These are phyloP conservation scores for Balanococcus diminutus DNA, from an alignment of 2,888 invertebrate species.

Conservation along the genomic window DNA sequence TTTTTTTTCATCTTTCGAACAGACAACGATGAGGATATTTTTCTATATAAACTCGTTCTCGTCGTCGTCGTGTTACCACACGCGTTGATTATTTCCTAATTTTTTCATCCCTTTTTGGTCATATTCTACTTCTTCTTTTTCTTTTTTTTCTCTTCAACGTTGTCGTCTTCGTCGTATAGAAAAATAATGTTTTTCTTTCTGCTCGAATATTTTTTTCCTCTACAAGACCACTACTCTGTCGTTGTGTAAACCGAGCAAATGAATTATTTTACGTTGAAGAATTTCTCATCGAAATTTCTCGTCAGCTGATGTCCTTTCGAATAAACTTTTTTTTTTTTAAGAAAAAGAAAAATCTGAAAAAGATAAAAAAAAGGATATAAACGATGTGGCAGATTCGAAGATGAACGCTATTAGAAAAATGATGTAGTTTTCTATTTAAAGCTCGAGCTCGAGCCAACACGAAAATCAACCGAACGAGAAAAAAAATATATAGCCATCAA, in stretches of 20 bases:
- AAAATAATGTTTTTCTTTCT: slow-evolving; percentile 18
- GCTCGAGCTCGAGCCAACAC: neutral
- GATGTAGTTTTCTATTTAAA: neutral
- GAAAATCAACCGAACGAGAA: neutral
- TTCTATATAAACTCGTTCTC: neutral
- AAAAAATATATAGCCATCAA: neutral
- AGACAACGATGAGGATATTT: neutral
- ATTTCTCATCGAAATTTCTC: slow-evolving; percentile 10
- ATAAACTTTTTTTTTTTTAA: neutral
- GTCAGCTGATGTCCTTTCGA: neutral
- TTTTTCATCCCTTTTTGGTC: neutral
- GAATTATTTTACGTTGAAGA: neutral
- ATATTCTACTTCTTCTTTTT: neutral
- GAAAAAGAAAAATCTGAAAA: neutral
- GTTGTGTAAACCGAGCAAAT: neutral
- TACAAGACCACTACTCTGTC: too few relatives aligned
- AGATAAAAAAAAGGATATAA: neutral
- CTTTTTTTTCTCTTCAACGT: neutral
- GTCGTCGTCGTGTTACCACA: neutral
- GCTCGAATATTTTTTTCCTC: neutral
- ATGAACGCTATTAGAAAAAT: slow-evolving; percentile 1
- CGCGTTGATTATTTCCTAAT: neutral
- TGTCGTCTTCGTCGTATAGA: neutral
- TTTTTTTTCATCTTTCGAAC: too few relatives aligned
- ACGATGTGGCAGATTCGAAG: slow-evolving; percentile 3